phyloP scores from a whole-genome alignment of 2,797 vertebrate genomes.

The Hybognathus amarus region DNA sequence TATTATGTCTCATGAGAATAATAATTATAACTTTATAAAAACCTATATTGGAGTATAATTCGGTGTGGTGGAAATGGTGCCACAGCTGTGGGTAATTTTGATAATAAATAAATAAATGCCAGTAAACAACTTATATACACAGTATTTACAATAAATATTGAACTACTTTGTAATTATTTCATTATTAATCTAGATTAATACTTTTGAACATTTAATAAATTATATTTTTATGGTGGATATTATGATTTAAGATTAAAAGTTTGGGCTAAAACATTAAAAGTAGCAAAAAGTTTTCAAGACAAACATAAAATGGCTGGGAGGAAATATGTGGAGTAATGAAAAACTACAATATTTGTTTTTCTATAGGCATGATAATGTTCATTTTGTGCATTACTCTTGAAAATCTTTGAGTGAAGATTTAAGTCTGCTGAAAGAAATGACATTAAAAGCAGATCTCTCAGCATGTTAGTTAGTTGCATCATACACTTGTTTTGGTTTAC shows the following conservation, averaged over 20 bases:
- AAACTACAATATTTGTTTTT: neutral
- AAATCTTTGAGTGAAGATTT: neutral
- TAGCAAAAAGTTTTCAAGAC: neutral
- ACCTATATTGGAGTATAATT: too few relatives aligned
- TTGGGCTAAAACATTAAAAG: neutral
- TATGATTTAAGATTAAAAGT: neutral
- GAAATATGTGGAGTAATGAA: neutral
- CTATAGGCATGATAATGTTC: neutral
- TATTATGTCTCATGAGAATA: too few relatives aligned
- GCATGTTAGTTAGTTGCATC: slow-evolving; percentile 48
- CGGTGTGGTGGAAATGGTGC: too few relatives aligned
- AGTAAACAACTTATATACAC: too few relatives aligned
- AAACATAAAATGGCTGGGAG: neutral
- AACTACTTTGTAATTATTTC: too few relatives aligned
- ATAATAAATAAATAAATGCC: too few relatives aligned
- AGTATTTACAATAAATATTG: too few relatives aligned
- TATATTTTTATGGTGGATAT: neutral
- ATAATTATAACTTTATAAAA: too few relatives aligned
- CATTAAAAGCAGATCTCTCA: slow-evolving; percentile 12
- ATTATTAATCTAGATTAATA: too few relatives aligned
- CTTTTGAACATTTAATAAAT: neutral
- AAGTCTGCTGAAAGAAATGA: neutral
- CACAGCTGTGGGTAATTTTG: too few relatives aligned
- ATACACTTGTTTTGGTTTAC: slow-evolving; percentile 47
- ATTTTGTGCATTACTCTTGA: neutral